Base-by-base conservation (phyloP, 2,797 vertebrate species). In the Serranus cabrilla region DNA sequence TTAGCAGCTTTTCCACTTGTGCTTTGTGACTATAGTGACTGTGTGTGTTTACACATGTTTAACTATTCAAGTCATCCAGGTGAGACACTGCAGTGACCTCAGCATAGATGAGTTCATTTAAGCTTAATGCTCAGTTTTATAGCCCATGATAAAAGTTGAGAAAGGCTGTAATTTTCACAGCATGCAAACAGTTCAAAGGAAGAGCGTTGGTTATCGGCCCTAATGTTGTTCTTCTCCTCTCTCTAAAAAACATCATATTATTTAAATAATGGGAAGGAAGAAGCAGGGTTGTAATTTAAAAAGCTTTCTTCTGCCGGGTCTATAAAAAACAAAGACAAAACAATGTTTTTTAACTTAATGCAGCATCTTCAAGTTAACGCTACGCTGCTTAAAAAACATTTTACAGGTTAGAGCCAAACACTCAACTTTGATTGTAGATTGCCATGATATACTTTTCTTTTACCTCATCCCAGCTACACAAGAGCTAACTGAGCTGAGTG, bases 161-260 rank as follows among this genome's bases (percentile, higher is more conserved):
- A 78, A 82, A 82, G 81, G 66, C 83, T 89, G 85, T 92, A 82
- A 91, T 92, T 92, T 92, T 10, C 71, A 82, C 93, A 92, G 86
- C 83, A 93, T 87, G 89, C 68, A 71, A 85, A 76, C 78, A 85
- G 64, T 79, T 82, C 77, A 71, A 49, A 88, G 83, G 84, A 87
- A 62, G 79, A 50, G 62, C 52, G 59, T 59, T 34, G 68, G 66
- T 39, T 61, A 81, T 37, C 31, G 31, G 34, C 56, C 68, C 50
- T 16, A 2, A 13, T 42, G 52, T 21, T 37, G 4, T 46, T 62
- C 65, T 67, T 46, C 31, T 52, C 20, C 18, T 39, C 12, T 34
- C 17, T 20, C 21, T 59, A 64, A 34, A 21, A 50, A 50, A 27
- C 25, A 83, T 76, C 21, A 69, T 54, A 59, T 77, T 45, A 54